phyloP scores from a whole-genome alignment of 1,140 invertebrate species.

The Trinorchestia longiramus region DNA sequence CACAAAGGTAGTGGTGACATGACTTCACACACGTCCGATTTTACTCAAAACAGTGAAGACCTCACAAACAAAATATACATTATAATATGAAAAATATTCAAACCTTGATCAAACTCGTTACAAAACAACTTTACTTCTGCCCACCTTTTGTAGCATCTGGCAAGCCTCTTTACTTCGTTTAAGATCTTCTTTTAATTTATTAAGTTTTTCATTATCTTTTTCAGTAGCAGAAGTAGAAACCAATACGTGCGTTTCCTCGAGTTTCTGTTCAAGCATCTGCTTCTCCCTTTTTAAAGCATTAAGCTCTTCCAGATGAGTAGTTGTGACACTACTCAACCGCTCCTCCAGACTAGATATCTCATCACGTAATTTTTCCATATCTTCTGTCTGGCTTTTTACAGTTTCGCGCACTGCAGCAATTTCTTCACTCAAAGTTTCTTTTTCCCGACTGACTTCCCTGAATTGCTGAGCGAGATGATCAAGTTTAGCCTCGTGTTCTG shows the following conservation, averaged over 20 bases:
- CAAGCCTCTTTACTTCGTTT: neutral
- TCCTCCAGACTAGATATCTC: neutral
- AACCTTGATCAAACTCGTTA: neutral
- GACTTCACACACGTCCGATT: too few species aligned
- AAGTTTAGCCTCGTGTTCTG: neutral
- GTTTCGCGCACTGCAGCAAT: neutral
- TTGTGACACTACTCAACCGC: neutral
- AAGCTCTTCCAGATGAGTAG: neutral
- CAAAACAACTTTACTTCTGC: neutral
- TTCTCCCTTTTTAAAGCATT: neutral
- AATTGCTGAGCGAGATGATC: neutral
- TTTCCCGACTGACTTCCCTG: neutral
- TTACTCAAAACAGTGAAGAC: too few species aligned
- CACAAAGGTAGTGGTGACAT: too few species aligned
- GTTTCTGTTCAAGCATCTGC: neutral
- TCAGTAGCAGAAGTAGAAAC: neutral
- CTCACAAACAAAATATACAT: too few species aligned
- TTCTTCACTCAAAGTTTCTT: neutral
- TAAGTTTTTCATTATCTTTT: neutral
- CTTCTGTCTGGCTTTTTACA: neutral
- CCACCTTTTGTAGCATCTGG: slow-evolving; percentile 36
- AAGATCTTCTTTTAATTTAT: slow-evolving; percentile 13
- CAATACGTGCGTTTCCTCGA: neutral
- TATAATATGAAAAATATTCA: neutral
- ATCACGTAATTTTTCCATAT: neutral